Base-by-base conservation (phyloP, 2,113 vertebrate species). In the Lota lota region DNA sequence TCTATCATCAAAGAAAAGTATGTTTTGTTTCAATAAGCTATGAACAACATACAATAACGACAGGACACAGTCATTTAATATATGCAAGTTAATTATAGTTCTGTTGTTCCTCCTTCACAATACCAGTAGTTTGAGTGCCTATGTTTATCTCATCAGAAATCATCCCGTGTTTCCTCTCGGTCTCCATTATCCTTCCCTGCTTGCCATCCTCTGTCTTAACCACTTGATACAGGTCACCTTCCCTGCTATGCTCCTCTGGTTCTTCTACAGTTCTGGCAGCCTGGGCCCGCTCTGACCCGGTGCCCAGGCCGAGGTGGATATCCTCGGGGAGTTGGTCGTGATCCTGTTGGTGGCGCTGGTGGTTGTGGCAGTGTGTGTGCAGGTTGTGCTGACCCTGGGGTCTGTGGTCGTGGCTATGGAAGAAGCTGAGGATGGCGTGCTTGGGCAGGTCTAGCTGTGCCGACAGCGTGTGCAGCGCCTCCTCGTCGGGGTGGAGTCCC, bases 391-490 rank as follows among this genome's bases (percentile, higher is more conserved):
- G 93, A 70, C 92, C 92, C 80, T 93, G 93, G 79, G 93, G 93
- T 71, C 93, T 87, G 81, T 93, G 91, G 64, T 94, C 90, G 85
- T 98, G 95, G 90, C 95, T 96, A 88, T 93, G 95, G 90, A 99
- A 97, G 93, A 98, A 99, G 88, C 93, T 94, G 76, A 95, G 94
- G 87, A 99, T 97, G 85, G 93, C 94, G 87, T 95, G 94, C 88
- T 94, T 96, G 85, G 95, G 94, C 28, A 99, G 92, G 76, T 95
- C 97, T 19, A 99, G 94, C 79, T 99, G 97, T 67, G 95, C 96
- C 0, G 96, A 97, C 83, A 98, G 92, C 73, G 96, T 99, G 91
- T 98, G 95, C 84, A 99, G 88, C 50, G 96, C 97, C 89, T 99
- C 96, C 80, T 98, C 95, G 2, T 98, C 96, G 0, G 97, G 97